Conservation (phyloP, 2,113 vertebrate species). For the Perca fluviatilis region DNA sequence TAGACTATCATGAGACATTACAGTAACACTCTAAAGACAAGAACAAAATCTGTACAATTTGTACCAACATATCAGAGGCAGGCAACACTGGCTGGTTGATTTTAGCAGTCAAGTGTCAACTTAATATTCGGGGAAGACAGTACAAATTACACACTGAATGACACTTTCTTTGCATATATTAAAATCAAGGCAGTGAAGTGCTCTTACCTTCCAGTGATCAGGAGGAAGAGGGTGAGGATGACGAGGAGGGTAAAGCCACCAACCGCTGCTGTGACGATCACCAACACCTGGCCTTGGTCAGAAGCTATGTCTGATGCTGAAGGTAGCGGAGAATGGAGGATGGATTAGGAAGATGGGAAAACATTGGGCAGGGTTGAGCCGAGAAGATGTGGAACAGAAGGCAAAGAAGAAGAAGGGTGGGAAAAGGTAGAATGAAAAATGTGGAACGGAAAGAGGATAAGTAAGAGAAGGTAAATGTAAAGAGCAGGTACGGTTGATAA, state of each 20-base stretch:
- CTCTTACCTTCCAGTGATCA: conserved; percentile 95
- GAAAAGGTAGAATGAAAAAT: neutral
- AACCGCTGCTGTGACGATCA: conserved; percentile 94
- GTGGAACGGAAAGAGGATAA: neutral
- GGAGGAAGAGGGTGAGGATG: conserved; percentile 96
- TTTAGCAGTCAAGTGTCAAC: neutral
- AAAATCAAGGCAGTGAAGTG: neutral
- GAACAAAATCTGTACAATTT: neutral
- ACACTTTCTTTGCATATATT: neutral
- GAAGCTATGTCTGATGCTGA: conserved; percentile 93
- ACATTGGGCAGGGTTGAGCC: neutral
- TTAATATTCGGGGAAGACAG: neutral
- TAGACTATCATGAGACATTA: too few species aligned
- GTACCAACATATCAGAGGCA: neutral
- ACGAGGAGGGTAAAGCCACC: conserved; percentile 95
- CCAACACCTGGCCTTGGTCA: conserved; percentile 95
- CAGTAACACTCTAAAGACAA: neutral
- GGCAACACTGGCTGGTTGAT: neutral
- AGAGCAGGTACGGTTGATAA: neutral
- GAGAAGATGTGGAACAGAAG: neutral
- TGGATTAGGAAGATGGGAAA: neutral
- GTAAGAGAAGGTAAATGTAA: neutral
- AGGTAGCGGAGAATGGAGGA: conserved; percentile 29
- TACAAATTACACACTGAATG: neutral
- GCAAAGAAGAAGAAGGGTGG: neutral